A percentile compares a stretch with the other conserved stretches of the same genome.
These are phyloP conservation scores for Ormyrus nitidulus DNA, from an alignment of 2,888 invertebrate species.

Conservation along the genomic window DNA sequence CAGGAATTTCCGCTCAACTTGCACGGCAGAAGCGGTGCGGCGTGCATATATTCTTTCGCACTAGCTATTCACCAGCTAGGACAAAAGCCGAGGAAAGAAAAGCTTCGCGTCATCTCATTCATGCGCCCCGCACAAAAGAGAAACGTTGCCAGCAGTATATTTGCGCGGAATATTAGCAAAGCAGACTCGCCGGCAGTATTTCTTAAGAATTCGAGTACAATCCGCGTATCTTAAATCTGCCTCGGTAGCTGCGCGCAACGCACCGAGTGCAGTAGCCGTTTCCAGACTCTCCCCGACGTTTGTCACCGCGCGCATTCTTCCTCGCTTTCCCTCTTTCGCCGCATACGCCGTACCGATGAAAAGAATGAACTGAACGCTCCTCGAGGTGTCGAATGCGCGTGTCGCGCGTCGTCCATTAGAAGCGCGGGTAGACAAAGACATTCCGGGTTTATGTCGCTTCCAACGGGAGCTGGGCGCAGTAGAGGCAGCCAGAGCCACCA, in stretches of 20 bases:
- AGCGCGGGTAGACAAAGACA: slow-evolving; percentile 10
- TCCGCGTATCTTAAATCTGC: no score
- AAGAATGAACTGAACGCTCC: not conserved
- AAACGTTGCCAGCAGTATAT: not conserved
- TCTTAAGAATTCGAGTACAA: no score
- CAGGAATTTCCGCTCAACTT: no score
- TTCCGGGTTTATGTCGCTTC: no score
- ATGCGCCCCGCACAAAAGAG: not conserved
- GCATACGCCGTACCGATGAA: no score
- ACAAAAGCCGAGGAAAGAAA: no score
- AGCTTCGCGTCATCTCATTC: not conserved
- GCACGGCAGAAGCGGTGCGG: no score
- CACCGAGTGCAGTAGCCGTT: slow-evolving; percentile 9
- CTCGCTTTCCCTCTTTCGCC: not conserved
- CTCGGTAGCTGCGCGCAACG: not conserved
- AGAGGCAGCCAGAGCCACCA: not conserved
- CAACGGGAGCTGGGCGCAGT: not conserved
- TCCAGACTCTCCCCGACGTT: slow-evolving; percentile 2
- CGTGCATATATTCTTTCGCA: no score
- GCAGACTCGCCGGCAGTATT: not conserved
- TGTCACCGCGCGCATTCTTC: not conserved
- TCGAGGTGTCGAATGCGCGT: slow-evolving; percentile 2
- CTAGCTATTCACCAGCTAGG: no score
- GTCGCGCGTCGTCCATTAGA: slow-evolving; percentile 17
- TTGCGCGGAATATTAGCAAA: slow-evolving; percentile 15